Conservation (phyloP, 1,140 invertebrate species). For the Drosophila kurseongensis region DNA sequence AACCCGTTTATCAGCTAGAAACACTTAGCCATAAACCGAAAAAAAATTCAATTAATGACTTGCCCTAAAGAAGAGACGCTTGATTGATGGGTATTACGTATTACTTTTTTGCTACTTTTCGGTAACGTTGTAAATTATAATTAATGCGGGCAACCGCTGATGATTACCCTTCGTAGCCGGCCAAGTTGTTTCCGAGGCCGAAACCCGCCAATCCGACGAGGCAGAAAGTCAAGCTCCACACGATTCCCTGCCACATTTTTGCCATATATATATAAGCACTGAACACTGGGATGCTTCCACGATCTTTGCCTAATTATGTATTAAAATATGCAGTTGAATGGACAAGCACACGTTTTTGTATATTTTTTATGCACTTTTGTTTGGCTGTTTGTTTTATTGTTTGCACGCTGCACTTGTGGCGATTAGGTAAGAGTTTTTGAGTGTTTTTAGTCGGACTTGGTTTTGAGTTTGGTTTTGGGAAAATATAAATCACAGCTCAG, state of each 20-base stretch:
- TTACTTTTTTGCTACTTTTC: constrained; percentile 21
- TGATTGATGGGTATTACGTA: constrained; percentile 62
- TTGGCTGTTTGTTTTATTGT: constrained; percentile 27
- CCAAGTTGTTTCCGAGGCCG: constrained; percentile 63
- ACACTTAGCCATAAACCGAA: not conserved
- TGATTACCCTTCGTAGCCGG: constrained; percentile 77
- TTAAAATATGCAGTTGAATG: constrained; percentile 72
- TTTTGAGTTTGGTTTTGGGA: not conserved
- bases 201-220: constrained; percentile 48
- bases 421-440: constrained; percentile 53
- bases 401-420: constrained; percentile 66
- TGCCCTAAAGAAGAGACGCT: constrained; percentile 14
- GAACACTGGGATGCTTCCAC: constrained; percentile 8
- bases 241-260: constrained; percentile 72
- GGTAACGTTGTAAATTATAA: constrained; percentile 34
- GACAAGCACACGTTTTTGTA: constrained; percentile 52
- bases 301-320: constrained; percentile 64
- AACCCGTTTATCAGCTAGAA: constrained; percentile 15
- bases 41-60: constrained; percentile 32
- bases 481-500: constrained; percentile 13
- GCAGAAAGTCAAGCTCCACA: constrained; percentile 66
- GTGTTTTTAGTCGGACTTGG: constrained; percentile 11
- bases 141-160: constrained; percentile 45
- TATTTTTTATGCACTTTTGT: constrained; percentile 29
- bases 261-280: constrained; percentile 14